Percentiles rank a stretch among this genome's conserved stretches.
Conservation (phyloP, 2,113 vertebrate genomes). For the Pipa parva region DNA sequence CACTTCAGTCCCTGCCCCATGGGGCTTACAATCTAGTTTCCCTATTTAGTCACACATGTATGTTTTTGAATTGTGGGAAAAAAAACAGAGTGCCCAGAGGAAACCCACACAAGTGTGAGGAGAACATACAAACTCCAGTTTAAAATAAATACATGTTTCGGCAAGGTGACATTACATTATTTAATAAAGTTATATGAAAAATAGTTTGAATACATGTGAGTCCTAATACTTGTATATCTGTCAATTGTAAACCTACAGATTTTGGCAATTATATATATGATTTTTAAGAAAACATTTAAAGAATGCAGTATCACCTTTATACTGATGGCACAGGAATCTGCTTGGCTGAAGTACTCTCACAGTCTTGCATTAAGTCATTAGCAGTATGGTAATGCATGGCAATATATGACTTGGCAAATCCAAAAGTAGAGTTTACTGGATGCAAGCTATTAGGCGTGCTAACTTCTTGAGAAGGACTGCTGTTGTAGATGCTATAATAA, state of each 20-base stretch:
- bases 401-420: conserved; percentile 77
- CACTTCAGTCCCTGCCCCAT: no score
- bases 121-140: no score
- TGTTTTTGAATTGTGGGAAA: no score
- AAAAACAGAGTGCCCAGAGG: no score
- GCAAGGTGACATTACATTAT: conserved; percentile 9
- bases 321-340: conserved; percentile 85
- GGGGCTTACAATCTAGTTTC: no score
- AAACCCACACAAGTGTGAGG: no score
- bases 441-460: conserved; percentile 78
- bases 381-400: conserved; percentile 84
- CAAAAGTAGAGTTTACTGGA: conserved; percentile 68
- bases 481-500: conserved; percentile 94
- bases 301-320: conserved; percentile 44
- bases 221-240: background rate
- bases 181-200: conserved; percentile 35
- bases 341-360: conserved; percentile 68
- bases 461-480: conserved; percentile 72
- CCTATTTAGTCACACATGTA: no score
- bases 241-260: background rate
- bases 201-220: conserved; percentile 5
- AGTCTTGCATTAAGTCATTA: conserved; percentile 70
- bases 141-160: no score
- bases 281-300: background rate
- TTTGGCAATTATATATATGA: conserved; percentile 24